Evolutionary conservation across 2,113 vertebrate species (phyloP).

Genomic region (Antechinus stuartii): DNA sequence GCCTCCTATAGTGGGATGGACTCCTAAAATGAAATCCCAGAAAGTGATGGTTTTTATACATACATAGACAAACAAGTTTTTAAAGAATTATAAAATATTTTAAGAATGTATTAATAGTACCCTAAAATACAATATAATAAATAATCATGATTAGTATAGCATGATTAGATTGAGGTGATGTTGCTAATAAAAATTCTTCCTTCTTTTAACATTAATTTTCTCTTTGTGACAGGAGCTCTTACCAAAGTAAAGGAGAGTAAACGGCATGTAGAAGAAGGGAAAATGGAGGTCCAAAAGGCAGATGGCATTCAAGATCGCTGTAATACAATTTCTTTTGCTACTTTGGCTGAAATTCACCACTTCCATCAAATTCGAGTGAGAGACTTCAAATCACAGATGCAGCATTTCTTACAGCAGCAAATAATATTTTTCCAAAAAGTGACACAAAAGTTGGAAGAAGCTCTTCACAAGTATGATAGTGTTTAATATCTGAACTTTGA

Average conservation of each 20-base stretch:
- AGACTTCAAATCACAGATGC: conserved; percentile 98
- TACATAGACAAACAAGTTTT: background rate
- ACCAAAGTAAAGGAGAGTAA: conserved; percentile 98
- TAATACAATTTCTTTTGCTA: conserved; percentile 99
- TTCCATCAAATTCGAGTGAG: conserved; percentile 97
- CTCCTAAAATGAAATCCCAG: background rate
- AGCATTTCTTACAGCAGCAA: conserved; percentile 96
- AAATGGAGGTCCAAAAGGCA: conserved; percentile 95
- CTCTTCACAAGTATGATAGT: conserved; percentile 95
- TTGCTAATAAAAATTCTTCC: background rate
- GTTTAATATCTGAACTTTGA: conserved; percentile 85
- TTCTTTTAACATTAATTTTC: conserved; percentile 61
- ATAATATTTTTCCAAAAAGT: conserved; percentile 98
- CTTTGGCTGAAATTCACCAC: conserved; percentile 97
- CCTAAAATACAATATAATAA: background rate
- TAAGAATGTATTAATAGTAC: background rate
- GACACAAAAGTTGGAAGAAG: conserved; percentile 96
- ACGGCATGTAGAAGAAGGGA: conserved; percentile 96
- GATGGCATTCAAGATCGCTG: conserved; percentile 96
- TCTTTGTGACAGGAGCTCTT: conserved; percentile 90
- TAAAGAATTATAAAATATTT: background rate
- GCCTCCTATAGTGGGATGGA: background rate
- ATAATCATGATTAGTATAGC: background rate
- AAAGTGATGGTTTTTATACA: background rate
- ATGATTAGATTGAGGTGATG: background rate